A percentile compares a stretch with the other conserved stretches of the same genome.
phyloP scores from a whole-genome alignment of 2,113 vertebrate species.

The Cyanistes caeruleus region DNA sequence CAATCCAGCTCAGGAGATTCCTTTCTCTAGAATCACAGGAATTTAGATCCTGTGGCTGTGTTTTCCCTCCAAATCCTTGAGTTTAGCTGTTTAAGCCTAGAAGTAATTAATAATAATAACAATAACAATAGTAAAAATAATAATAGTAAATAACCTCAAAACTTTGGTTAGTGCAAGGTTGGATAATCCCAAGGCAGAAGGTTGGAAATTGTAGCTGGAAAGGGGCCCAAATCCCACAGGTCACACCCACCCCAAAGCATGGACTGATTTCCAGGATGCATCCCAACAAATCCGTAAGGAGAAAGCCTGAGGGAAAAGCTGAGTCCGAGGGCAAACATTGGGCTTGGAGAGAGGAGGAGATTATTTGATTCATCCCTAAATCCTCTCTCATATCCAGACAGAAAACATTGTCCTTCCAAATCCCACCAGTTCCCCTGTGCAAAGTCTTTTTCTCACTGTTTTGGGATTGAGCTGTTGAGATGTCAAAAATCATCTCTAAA shows the following conservation, averaged over 20 bases:
- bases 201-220: not conserved
- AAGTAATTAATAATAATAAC: not conserved
- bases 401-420: not conserved
- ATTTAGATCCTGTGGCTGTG: not conserved
- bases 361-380: not conserved
- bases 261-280: not conserved
- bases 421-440: not conserved
- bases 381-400: not conserved
- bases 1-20: not conserved
- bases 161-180: not conserved
- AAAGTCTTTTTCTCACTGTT: not conserved
- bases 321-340: not conserved
- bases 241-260: accelerated
- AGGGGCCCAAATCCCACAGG: not conserved
- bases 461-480: not conserved
- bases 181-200: not conserved
- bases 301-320: not conserved
- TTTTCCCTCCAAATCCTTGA: not conserved
- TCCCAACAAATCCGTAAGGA: not conserved
- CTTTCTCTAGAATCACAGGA: not conserved
- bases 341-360: not conserved
- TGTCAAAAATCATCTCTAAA: not conserved
- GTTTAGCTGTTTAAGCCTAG: not conserved
- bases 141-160: not conserved
- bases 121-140: not conserved